A percentile compares a stretch with the other conserved stretches of the same genome.
Evolutionary conservation across 2,113 vertebrate genomes (phyloP).

Genomic region (Neofelis nebulosa): DNA sequence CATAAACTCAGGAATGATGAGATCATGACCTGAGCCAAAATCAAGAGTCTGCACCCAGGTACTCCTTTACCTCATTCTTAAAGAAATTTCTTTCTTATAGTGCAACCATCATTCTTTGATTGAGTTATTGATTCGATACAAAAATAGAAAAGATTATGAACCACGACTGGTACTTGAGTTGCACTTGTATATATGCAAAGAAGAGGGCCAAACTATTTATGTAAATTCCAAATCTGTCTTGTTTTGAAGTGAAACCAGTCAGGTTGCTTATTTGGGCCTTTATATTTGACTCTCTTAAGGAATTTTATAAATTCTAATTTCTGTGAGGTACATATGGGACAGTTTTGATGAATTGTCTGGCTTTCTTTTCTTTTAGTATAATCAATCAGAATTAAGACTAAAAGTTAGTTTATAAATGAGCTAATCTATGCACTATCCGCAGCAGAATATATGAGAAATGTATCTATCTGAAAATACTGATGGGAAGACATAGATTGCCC

Average conservation of each 20-base stretch:
- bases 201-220: not conserved
- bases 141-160: not conserved
- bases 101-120: not conserved
- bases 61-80: not conserved
- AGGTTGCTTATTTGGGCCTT: not conserved
- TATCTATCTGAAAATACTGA: not conserved
- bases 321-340: not conserved
- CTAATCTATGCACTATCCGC: not conserved
- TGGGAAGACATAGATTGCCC: not conserved
- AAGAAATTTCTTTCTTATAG: not conserved
- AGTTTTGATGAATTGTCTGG: not conserved
- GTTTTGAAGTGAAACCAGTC: not conserved
- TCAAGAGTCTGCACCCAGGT: too few relatives aligned
- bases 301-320: not conserved
- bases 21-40: too few relatives aligned
- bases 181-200: not conserved
- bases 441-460: not conserved
- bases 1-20: too few relatives aligned
- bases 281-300: not conserved
- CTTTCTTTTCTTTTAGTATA: not conserved
- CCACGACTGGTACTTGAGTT: not conserved
- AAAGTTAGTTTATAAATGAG: conserved; percentile 11
- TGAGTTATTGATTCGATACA: not conserved
- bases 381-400: not conserved
- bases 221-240: not conserved